Base-by-base conservation (phyloP, 2,888 invertebrate genomes). In the Pyrrhosoma nymphula region DNA sequence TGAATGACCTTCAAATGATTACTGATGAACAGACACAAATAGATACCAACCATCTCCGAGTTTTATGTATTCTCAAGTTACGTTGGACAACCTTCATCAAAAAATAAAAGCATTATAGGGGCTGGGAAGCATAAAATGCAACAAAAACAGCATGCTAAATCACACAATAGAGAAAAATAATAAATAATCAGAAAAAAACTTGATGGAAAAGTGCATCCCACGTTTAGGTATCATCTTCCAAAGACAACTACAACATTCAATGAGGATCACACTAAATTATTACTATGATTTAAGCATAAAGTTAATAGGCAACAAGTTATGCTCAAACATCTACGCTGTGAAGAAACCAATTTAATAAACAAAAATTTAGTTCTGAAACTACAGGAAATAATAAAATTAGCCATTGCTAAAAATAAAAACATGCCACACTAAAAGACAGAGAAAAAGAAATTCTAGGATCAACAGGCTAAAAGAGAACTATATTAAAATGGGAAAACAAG, bases 401-500 rank as follows among this genome's bases (percentile, higher is more conserved):
- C 1, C 0, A 35, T 8, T 35, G 82, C 30, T 82, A 14, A 35
- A 35, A 35, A 82, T 18, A 82, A 35, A 82, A 82, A 30, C 82
- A 82, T 35, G 82, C 82, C 82, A 82, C 30, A 82, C 82, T 82
- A 82, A 14, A 82, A 35, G 82, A 82, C 23, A 82, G 35, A 69
- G 26, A 82, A 82, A 82, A 35, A 35, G 35, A 82, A 47, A 35
- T 35, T 82, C 82, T 82, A 82, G 4, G 14, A 35, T 35, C 0
- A 82, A 18, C 30, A 35, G 82, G 35, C 82, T 82, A 82, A 35
- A 30, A 35, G 82, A 82, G 23, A 82, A 14, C 82, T 82, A 82
- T 82, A 82, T 82, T 35, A 82, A 82, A 82, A 35, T n/a, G 56
- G 56, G 20, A 91, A 91, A 91, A 60, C 60, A 60, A 35, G 60